These are phyloP conservation scores for Cetonia aurata DNA, from an alignment of 2,888 invertebrate species.

Conservation along the genomic window DNA sequence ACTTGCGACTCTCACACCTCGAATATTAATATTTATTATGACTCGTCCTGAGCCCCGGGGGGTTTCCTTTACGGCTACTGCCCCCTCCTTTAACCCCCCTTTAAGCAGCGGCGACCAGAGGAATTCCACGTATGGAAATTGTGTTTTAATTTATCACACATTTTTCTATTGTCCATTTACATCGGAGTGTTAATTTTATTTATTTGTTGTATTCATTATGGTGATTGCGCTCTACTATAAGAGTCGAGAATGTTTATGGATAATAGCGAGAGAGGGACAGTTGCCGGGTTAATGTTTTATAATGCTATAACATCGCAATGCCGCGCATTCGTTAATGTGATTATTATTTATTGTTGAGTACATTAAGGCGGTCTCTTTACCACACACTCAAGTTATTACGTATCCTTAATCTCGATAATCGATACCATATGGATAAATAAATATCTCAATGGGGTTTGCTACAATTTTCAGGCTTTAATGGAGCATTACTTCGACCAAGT, in stretches of 20 bases:
- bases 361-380: slow-evolving; percentile 34
- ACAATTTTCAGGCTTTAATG: background rate
- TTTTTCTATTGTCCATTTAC: slow-evolving; percentile 65
- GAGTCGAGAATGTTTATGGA: slow-evolving; percentile 45
- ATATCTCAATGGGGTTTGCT: slow-evolving; percentile 11
- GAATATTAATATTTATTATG: slow-evolving; percentile 67
- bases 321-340: slow-evolving; percentile 43
- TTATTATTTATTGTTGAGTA: slow-evolving; percentile 45
- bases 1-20: slow-evolving; percentile 64
- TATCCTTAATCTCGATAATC: slow-evolving; percentile 17
- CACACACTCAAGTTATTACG: background rate
- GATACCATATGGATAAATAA: slow-evolving; percentile 12
- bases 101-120: slow-evolving; percentile 55
- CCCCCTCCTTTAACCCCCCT: slow-evolving; percentile 59
- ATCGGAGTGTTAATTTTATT: slow-evolving; percentile 66
- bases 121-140: slow-evolving; percentile 66
- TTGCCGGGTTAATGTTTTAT: slow-evolving; percentile 41
- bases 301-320: slow-evolving; percentile 33
- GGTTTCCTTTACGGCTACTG: slow-evolving; percentile 65
- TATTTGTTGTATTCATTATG: slow-evolving; percentile 63
- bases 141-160: slow-evolving; percentile 65
- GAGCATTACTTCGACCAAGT: background rate
- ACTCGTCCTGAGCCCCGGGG: slow-evolving; percentile 63
- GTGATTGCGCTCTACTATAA: slow-evolving; percentile 49
- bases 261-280: slow-evolving; percentile 30